These are phyloP conservation scores for Zoanthus gigantus DNA, from an alignment of 92 coral and sea anemone species.

Conservation along the genomic window DNA sequence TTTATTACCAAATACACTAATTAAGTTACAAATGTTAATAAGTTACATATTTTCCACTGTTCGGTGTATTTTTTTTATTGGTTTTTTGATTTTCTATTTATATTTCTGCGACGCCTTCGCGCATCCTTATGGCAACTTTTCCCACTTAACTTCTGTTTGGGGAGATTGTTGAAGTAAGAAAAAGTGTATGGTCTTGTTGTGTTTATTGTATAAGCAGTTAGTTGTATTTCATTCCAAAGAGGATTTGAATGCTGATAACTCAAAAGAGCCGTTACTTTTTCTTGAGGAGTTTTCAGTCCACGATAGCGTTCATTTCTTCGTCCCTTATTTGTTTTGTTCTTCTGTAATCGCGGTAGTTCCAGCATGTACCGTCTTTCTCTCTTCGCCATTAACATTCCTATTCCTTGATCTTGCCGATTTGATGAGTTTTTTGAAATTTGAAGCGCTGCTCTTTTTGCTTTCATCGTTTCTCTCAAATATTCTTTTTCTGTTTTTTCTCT, in stretches of 20 bases:
- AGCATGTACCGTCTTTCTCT: constrained; percentile 18
- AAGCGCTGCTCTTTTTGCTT: background rate
- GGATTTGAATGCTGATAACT: constrained; percentile 37
- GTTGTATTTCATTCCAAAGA: constrained; percentile 33
- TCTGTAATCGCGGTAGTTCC: constrained; percentile 20
- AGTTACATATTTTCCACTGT: background rate
- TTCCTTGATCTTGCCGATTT: background rate
- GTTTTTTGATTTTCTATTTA: background rate
- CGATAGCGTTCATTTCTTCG: background rate
- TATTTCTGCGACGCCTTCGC: background rate
- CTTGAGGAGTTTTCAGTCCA: background rate
- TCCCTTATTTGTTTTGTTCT: background rate
- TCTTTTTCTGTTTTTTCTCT: constrained; percentile 25
- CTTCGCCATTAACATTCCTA: background rate
- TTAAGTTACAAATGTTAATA: too few species aligned
- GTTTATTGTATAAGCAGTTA: constrained; percentile 48
- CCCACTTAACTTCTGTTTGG: constrained; percentile 11
- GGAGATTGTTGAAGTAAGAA: constrained; percentile 75
- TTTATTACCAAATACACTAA: too few species aligned
- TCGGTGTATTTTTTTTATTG: background rate
- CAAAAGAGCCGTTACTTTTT: constrained; percentile 24
- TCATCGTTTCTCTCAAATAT: constrained; percentile 9
- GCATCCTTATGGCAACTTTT: background rate
- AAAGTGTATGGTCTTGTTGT: constrained; percentile 71
- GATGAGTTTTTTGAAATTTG: background rate